Conservation (phyloP, 2,113 vertebrate genomes). For the Ifrita kowaldi region DNA sequence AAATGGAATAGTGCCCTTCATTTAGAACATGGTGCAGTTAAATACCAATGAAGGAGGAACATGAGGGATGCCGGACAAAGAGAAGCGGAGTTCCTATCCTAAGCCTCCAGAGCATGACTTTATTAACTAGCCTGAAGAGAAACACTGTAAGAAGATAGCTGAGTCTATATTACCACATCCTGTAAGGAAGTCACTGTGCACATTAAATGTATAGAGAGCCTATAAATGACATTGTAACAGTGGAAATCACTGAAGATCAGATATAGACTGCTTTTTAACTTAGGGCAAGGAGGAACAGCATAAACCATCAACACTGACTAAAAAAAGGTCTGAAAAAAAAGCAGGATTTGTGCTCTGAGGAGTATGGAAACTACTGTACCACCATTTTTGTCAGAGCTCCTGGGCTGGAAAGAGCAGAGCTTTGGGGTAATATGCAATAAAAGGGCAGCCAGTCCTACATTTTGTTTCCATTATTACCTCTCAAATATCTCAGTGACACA, state of each 20-base stretch:
- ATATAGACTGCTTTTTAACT: background rate
- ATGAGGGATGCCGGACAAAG: background rate
- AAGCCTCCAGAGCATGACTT: background rate
- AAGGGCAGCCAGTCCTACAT: background rate
- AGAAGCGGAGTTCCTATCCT: background rate
- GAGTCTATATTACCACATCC: background rate
- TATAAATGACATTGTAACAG: background rate
- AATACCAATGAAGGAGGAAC: background rate
- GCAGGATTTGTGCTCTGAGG: background rate
- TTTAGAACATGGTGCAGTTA: background rate
- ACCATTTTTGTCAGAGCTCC: background rate
- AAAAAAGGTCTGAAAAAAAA: background rate
- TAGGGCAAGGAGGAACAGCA: background rate
- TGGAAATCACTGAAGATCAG: background rate
- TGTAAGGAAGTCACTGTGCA: background rate
- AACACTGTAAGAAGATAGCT: background rate
- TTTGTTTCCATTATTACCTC: background rate
- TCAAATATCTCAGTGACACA: background rate
- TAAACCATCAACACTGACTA: background rate
- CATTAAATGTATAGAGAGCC: background rate
- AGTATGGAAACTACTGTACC: background rate
- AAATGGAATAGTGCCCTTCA: background rate
- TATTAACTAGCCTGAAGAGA: background rate
- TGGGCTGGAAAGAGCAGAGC: background rate
- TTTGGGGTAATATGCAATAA: background rate